Conservation (phyloP, 2,113 vertebrate genomes). For the Pollachius pollachius region DNA sequence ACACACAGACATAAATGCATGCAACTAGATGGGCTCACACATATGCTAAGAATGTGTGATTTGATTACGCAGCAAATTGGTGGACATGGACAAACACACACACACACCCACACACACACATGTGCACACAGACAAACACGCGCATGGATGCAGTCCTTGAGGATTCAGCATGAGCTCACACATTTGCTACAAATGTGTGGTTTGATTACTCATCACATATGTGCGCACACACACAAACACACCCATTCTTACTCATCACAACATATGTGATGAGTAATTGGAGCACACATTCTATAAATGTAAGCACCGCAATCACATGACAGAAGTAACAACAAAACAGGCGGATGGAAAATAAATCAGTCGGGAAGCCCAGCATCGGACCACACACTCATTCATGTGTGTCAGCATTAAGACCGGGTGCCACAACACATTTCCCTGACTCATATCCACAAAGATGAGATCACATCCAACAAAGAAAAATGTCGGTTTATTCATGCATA, state of each 20-base stretch:
- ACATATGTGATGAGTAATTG: conserved; percentile 26
- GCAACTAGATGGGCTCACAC: conserved; percentile 4
- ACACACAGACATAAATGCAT: conserved; percentile 17
- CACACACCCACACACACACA: conserved; percentile 9
- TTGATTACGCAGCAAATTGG: too few species aligned
- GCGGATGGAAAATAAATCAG: conserved; percentile 53
- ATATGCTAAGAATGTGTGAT: conserved; percentile 12
- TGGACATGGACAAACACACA: background rate
- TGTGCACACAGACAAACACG: conserved; percentile 6
- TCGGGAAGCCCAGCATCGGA: conserved; percentile 30
- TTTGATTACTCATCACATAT: too few species aligned
- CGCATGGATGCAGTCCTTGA: background rate
- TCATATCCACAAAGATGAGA: background rate
- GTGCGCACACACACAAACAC: background rate
- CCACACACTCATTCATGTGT: conserved; percentile 43
- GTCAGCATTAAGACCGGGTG: background rate
- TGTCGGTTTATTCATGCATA: too few species aligned
- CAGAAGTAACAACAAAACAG: conserved; percentile 29
- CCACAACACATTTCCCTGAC: conserved; percentile 8
- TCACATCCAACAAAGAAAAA: too few species aligned
- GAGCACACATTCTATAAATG: background rate
- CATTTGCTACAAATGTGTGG: conserved; percentile 12
- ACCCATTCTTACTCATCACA: conserved; percentile 7
- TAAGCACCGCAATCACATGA: conserved; percentile 6
- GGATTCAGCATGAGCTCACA: conserved; percentile 7